Evolutionary conservation across 2,797 vertebrate genomes (phyloP).

Genomic region (Adelosebastes latens): DNA sequence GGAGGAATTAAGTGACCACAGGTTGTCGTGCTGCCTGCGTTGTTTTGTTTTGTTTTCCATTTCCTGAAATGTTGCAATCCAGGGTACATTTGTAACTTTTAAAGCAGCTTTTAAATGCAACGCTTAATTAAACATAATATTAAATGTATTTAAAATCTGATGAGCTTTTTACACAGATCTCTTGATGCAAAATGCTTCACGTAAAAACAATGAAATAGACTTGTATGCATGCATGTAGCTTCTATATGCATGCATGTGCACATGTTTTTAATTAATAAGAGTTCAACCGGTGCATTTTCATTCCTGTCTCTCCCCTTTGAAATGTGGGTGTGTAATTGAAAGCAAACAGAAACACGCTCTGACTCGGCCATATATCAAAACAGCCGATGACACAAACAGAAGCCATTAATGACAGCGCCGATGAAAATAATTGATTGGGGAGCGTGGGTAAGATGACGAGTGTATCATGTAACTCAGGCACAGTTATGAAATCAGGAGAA

Average conservation of each 20-base stretch:
- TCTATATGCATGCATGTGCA: neutral
- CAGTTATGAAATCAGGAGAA: slow-evolving; percentile 83
- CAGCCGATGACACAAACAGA: neutral
- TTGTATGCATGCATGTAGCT: neutral
- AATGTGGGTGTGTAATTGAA: neutral
- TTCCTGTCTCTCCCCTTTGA: neutral
- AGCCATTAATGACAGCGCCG: slow-evolving; percentile 35
- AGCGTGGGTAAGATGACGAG: slow-evolving; percentile 55
- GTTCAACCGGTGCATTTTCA: neutral
- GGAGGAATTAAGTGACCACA: slow-evolving; percentile 35
- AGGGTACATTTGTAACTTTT: neutral
- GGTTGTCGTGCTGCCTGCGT: slow-evolving; percentile 14
- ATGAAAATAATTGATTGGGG: slow-evolving; percentile 67
- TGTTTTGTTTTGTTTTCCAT: slow-evolving; percentile 8
- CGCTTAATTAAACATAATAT: neutral
- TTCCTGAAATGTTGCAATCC: slow-evolving; percentile 8
- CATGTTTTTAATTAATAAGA: neutral
- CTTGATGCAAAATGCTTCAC: neutral
- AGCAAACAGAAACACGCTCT: slow-evolving; percentile 1
- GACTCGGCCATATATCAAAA: neutral
- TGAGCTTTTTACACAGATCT: neutral
- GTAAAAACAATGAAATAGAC: neutral
- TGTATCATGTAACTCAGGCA: slow-evolving; percentile 78
- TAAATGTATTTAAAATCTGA: neutral
- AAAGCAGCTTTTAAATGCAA: neutral